These are phyloP conservation scores for Chiroxiphia lanceolata DNA, from an alignment of 2,797 vertebrate species.

Conservation along the genomic window DNA sequence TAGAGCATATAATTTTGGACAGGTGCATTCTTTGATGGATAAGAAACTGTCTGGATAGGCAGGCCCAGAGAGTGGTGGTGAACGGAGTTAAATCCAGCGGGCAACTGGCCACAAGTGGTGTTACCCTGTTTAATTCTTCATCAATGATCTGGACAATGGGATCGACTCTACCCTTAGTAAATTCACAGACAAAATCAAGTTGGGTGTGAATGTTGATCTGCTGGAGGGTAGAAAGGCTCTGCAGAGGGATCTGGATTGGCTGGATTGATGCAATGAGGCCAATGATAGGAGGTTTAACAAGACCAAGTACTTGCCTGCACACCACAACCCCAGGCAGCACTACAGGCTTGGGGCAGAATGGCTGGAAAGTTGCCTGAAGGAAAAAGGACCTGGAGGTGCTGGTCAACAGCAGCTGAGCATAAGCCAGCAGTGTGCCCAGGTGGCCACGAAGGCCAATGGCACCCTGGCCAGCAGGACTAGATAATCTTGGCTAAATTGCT, in stretches of 20 bases:
- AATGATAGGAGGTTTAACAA: background rate
- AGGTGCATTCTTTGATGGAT: background rate
- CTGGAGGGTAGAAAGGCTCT: background rate
- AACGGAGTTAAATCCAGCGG: background rate
- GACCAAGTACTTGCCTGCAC: background rate
- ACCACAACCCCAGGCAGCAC: background rate
- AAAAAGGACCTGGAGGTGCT: background rate
- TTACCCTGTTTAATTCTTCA: background rate
- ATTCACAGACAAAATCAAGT: background rate
- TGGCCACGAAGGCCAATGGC: background rate
- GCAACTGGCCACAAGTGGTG: background rate
- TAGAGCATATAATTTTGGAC: background rate
- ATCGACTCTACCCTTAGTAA: background rate
- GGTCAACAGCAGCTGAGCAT: background rate
- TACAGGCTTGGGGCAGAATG: accelerated
- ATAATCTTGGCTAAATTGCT: background rate
- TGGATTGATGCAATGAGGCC: accelerated
- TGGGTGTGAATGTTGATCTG: background rate
- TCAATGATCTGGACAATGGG: accelerated
- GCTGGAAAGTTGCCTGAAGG: background rate
- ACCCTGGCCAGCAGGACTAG: background rate
- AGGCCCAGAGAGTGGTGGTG: background rate
- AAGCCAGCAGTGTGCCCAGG: background rate
- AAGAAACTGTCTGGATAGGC: background rate
- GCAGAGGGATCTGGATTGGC: background rate